Evolutionary conservation across 1,140 invertebrate genomes (phyloP).

Genomic region (Cardiocondyla obscurior): DNA sequence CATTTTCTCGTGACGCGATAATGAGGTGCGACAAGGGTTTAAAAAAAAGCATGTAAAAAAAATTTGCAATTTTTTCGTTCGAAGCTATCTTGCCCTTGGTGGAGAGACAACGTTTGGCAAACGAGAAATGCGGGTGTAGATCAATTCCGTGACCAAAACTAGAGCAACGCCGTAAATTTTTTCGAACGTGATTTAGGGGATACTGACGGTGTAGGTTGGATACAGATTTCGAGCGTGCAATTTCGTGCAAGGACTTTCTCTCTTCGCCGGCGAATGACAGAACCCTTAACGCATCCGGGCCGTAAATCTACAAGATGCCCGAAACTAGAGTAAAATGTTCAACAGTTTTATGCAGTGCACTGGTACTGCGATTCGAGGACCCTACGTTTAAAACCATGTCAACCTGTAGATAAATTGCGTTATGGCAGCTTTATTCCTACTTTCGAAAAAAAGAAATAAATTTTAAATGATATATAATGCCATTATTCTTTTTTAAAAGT

Average conservation of each 20-base stretch:
- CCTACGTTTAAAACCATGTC: not conserved
- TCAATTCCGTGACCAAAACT: conserved; percentile 63
- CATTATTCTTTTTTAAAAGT: not conserved
- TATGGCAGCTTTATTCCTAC: not conserved
- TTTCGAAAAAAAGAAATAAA: not conserved
- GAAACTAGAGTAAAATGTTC: conserved; percentile 71
- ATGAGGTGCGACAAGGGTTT: not conserved
- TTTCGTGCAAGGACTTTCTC: conserved; percentile 48
- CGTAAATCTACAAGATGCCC: conserved; percentile 68
- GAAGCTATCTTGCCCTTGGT: not conserved
- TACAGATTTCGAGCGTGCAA: conserved; percentile 49
- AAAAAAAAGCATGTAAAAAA: not conserved
- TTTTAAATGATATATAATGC: not conserved
- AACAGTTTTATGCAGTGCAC: conserved; percentile 63
- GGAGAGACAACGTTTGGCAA: not conserved
- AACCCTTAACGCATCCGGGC: not conserved
- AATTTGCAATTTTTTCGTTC: not conserved
- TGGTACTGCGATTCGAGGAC: not conserved
- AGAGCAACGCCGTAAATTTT: conserved; percentile 69
- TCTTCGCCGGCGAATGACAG: no score
- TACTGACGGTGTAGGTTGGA: not conserved
- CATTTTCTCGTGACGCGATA: not conserved
- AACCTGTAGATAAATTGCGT: not conserved
- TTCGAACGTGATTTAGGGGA: conserved; percentile 56
- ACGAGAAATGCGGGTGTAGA: not conserved